Base-by-base conservation (phyloP, 2,888 invertebrate genomes). In the Girardia tigrina region DNA sequence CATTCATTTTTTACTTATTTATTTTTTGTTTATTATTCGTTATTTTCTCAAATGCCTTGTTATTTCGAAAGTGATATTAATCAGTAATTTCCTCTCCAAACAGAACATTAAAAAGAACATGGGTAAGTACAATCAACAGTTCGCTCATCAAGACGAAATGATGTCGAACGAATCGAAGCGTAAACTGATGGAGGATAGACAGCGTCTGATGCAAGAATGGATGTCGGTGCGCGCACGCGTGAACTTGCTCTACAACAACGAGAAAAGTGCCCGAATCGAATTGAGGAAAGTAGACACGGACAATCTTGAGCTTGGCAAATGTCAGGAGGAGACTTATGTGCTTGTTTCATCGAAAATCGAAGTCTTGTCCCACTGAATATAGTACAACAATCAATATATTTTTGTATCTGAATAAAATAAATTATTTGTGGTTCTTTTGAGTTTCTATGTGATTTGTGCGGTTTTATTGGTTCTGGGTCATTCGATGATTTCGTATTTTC, bases 21-120 rank as follows among this genome's bases (percentile, higher is more conserved):
- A n/a, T n/a, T n/a, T n/a, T n/a, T n/a, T n/a, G n/a, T n/a, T n/a
- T n/a, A n/a, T n/a, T n/a, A n/a, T n/a, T n/a, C n/a, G n/a, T n/a
- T n/a, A n/a, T n/a, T n/a, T n/a, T n/a, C n/a, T n/a, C n/a, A n/a
- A n/a, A n/a, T n/a, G n/a, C n/a, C n/a, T n/a, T n/a, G n/a, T n/a
- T n/a, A n/a, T n/a, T n/a, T n/a, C n/a, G n/a, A n/a, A n/a, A n/a
- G n/a, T n/a, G n/a, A n/a, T n/a, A n/a, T n/a, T n/a, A n/a, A n/a
- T n/a, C n/a, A n/a, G n/a, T n/a, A n/a, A n/a, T n/a, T n/a, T n/a
- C n/a, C n/a, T n/a, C n/a, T n/a, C n/a, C n/a, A n/a, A n/a, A n/a
- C n/a, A 56, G n/a, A 56, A 56, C n/a, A 56, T 56, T 16, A 56
- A 56, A 56, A 56, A 56, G 56, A 56, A 56, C n/a, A 56, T 56